These are phyloP conservation scores for Scylla paramamosain DNA, from an alignment of 1,140 invertebrate species.

Conservation along the genomic window DNA sequence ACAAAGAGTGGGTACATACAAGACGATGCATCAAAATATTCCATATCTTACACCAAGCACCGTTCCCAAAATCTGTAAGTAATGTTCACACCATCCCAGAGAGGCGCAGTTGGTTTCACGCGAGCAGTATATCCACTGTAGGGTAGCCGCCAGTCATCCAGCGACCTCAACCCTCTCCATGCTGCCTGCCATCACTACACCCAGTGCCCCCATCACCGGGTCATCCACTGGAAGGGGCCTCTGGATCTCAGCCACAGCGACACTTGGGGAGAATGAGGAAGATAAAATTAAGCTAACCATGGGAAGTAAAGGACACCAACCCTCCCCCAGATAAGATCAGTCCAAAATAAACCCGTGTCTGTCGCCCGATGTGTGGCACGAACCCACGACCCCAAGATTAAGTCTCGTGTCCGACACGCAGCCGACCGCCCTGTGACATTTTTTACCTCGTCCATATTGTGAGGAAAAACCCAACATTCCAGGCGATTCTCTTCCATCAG, in stretches of 20 bases:
- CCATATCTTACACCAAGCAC: background rate
- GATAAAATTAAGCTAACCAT: background rate
- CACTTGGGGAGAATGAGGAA: background rate
- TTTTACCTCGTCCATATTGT: background rate
- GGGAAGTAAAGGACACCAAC: background rate
- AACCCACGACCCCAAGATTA: background rate
- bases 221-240: too few relatives aligned
- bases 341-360: background rate
- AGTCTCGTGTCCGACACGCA: too few relatives aligned
- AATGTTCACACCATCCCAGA: too few relatives aligned
- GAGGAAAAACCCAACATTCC: background rate
- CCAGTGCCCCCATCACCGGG: too few relatives aligned
- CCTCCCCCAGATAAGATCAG: background rate
- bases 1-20: too few relatives aligned
- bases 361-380: background rate
- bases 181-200: too few relatives aligned
- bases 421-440: background rate
- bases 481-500: background rate
- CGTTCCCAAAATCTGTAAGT: too few relatives aligned
- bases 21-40: background rate
- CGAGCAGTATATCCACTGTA: too few relatives aligned
- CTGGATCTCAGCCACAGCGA: too few relatives aligned
- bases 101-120: too few relatives aligned
- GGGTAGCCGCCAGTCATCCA: too few relatives aligned
- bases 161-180: too few relatives aligned